Evolutionary conservation across 2,888 invertebrate genomes (phyloP).

Genomic region (Scotopteryx bipunctaria): DNA sequence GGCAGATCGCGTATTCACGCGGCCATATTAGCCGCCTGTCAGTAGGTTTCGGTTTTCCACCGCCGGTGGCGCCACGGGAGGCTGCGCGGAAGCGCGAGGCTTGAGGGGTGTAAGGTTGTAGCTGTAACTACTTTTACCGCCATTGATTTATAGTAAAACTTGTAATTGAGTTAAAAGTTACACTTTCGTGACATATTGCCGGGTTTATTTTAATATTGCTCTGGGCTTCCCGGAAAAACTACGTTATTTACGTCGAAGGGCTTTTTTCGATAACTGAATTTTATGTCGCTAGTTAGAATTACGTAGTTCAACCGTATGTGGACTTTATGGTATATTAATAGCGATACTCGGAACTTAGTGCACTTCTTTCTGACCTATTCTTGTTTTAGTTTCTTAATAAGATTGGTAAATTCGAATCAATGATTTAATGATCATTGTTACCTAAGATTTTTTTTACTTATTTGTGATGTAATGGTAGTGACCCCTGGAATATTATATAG

Average conservation of each 20-base stretch:
- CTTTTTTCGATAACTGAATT: background rate
- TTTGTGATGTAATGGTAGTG: too few species aligned
- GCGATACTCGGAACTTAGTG: too few species aligned
- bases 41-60: slow-evolving; percentile 59
- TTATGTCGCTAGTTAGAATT: background rate
- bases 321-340: too few species aligned
- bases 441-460: too few species aligned
- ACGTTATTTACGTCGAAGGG: background rate
- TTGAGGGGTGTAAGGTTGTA: slow-evolving; percentile 43
- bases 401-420: too few species aligned
- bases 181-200: slow-evolving; percentile 53
- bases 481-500: too few species aligned
- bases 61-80: slow-evolving; percentile 69
- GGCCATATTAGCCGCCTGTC: slow-evolving; percentile 80
- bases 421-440: too few species aligned
- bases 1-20: slow-evolving; percentile 78
- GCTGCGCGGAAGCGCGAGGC: slow-evolving; percentile 67
- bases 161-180: slow-evolving; percentile 75
- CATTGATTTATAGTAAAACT: slow-evolving; percentile 77
- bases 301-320: too few species aligned
- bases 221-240: slow-evolving; percentile 10
- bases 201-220: slow-evolving; percentile 31
- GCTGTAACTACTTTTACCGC: slow-evolving; percentile 39
- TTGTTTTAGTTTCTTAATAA: too few species aligned
- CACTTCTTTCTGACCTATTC: too few species aligned